Conservation (phyloP, 2,888 invertebrate species). For the Kuschelorhynchus macadamiae region DNA sequence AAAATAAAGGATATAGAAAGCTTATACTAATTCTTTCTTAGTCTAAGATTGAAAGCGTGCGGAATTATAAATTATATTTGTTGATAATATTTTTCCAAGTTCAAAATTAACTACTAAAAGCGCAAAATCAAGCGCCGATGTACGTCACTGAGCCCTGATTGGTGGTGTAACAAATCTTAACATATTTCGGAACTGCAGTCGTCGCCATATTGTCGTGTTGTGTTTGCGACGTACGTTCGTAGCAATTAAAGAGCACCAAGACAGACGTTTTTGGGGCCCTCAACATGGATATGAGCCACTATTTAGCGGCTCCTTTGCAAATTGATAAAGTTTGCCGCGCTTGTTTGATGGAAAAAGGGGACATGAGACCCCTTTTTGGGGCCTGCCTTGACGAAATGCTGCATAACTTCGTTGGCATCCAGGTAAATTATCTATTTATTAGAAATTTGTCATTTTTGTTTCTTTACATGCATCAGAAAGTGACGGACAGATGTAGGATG, state of each 20-base stretch:
- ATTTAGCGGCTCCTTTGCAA: constrained; percentile 67
- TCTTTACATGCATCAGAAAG: constrained; percentile 13
- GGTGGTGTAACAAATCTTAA: constrained; percentile 11
- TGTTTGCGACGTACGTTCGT: constrained; percentile 40
- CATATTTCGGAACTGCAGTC: constrained; percentile 33
- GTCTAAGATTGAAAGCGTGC: too few relatives aligned
- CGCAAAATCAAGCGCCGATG: constrained; percentile 38
- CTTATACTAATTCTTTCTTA: too few relatives aligned
- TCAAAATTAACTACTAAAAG: too few relatives aligned
- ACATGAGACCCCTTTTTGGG: constrained; percentile 70
- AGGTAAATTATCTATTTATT: constrained; percentile 60
- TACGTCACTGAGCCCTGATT: constrained; percentile 27
- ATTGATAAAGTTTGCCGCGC: constrained; percentile 69
- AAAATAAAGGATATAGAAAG: too few relatives aligned
- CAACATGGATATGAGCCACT: constrained; percentile 67
- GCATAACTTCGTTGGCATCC: constrained; percentile 66
- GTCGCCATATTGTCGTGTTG: constrained; percentile 40
- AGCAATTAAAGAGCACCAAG: constrained; percentile 25
- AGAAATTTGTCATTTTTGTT: constrained; percentile 16
- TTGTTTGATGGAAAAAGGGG: constrained; percentile 68
- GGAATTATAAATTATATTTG: too few relatives aligned
- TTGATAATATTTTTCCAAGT: too few relatives aligned
- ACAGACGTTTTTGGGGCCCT: constrained; percentile 37
- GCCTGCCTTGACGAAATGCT: constrained; percentile 71
- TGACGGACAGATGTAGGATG: constrained; percentile 23